phyloP scores from a whole-genome alignment of 2,797 vertebrate species.

The Microctenopoma stevenorrisi region DNA sequence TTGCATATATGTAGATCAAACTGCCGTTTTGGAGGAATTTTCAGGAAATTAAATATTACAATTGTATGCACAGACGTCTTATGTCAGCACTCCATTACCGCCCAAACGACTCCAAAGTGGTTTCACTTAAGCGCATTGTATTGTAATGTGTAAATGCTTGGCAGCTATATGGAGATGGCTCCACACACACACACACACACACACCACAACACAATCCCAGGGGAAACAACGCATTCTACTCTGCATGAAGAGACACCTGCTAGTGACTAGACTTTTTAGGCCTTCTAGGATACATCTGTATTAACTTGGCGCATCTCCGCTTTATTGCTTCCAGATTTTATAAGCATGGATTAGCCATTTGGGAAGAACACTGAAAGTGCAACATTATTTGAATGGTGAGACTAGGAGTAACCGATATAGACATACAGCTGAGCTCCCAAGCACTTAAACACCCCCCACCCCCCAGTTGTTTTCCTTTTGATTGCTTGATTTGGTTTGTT shows the following conservation, averaged over 20 bases:
- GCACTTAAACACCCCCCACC: not conserved
- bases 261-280: not conserved
- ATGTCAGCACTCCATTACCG: not conserved
- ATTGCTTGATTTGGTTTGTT: not conserved
- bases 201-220: not conserved
- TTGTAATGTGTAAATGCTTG: not conserved
- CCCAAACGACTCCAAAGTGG: not conserved
- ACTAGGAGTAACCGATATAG: not conserved
- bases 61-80: not conserved
- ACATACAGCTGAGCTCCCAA: not conserved
- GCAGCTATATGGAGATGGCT: not conserved
- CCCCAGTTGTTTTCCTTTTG: too few relatives aligned
- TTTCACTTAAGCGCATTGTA: not conserved
- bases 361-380: not conserved
- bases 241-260: not conserved
- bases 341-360: not conserved
- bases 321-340: slow-evolving; percentile 17
- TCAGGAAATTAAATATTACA: too few relatives aligned
- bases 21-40: too few relatives aligned
- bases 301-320: slow-evolving; percentile 2
- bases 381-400: not conserved
- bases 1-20: too few relatives aligned
- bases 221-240: not conserved
- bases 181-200: too few relatives aligned
- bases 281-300: not conserved